Evolutionary conservation across 2,888 invertebrate genomes (phyloP).

Genomic region (Amphipoea oculea): DNA sequence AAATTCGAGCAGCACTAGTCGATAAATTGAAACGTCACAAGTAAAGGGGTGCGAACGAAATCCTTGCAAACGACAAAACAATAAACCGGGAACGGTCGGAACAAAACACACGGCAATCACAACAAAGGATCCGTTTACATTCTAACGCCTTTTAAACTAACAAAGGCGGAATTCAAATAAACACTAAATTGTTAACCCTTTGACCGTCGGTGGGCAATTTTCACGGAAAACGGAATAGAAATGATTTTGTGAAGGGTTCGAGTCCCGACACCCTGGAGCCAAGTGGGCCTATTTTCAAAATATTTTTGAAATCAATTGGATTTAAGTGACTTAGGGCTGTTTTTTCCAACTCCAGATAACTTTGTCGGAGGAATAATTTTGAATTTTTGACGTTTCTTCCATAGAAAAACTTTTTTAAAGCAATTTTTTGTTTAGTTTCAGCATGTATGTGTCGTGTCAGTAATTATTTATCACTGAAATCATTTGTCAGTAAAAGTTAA

Average conservation of each 20-base stretch:
- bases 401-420: too few relatives aligned
- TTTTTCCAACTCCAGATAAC: too few relatives aligned
- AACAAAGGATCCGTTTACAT: constrained; percentile 89
- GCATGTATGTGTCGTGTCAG: background rate
- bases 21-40: constrained; percentile 66
- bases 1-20: constrained; percentile 17
- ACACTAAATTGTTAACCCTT: constrained; percentile 90
- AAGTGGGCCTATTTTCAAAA: constrained; percentile 71
- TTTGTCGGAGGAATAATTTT: too few relatives aligned
- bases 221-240: constrained; percentile 89
- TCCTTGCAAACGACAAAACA: constrained; percentile 68
- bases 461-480: background rate
- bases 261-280: constrained; percentile 72
- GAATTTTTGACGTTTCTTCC: too few relatives aligned
- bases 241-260: constrained; percentile 86
- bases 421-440: background rate
- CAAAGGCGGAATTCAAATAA: constrained; percentile 90
- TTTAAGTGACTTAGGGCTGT: background rate
- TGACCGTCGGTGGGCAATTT: constrained; percentile 89
- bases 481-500: background rate
- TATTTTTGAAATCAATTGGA: constrained; percentile 21
- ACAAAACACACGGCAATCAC: constrained; percentile 85
- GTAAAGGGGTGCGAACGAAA: constrained; percentile 49
- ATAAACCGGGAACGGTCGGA: constrained; percentile 66
- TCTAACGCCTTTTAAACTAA: constrained; percentile 90